Percentiles rank a stretch among this genome's conserved stretches.
These are phyloP conservation scores for Drosophila obscura DNA, from an alignment of 1,140 invertebrate species.

Conservation along the genomic window DNA sequence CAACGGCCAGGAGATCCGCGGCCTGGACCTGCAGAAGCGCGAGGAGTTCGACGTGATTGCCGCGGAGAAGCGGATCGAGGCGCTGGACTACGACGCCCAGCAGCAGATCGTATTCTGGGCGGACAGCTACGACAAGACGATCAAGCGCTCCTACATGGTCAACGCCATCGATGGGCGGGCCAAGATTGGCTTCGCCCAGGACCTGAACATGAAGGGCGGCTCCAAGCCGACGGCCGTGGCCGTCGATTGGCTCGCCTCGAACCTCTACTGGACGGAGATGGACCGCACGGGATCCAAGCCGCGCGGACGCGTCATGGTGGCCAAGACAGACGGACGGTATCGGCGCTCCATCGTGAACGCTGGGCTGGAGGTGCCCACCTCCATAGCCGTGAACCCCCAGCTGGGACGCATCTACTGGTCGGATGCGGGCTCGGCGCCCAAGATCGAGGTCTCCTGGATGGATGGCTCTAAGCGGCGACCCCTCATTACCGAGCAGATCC, in stretches of 20 bases:
- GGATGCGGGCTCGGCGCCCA: constrained; percentile 92
- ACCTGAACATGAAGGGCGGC: constrained; percentile 92
- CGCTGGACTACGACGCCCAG: constrained; percentile 93
- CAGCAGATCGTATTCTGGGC: constrained; percentile 96
- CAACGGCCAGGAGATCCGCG: constrained; percentile 94
- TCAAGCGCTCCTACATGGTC: constrained; percentile 96
- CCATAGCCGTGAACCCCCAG: constrained; percentile 94
- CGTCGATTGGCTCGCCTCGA: constrained; percentile 96
- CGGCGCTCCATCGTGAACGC: constrained; percentile 89
- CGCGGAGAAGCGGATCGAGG: constrained; percentile 93
- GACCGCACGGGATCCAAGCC: constrained; percentile 90
- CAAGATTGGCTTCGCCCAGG: constrained; percentile 93
- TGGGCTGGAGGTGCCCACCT: constrained; percentile 92
- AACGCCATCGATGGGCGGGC: constrained; percentile 90
- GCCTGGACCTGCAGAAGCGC: constrained; percentile 87
- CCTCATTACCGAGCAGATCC: constrained; percentile 91
- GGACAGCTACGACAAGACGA: constrained; percentile 94
- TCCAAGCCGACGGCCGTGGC: constrained; percentile 93
- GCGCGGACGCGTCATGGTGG: constrained; percentile 92
- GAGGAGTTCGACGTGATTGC: constrained; percentile 90
- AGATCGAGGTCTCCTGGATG: constrained; percentile 97
- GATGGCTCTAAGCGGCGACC: constrained; percentile 94
- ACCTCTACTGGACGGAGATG: constrained; percentile 97
- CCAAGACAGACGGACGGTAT: constrained; percentile 95
- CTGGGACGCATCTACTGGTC: constrained; percentile 95